These are phyloP conservation scores for Anadara kagoshimensis DNA, from an alignment of 1,140 invertebrate species.

Conservation along the genomic window DNA sequence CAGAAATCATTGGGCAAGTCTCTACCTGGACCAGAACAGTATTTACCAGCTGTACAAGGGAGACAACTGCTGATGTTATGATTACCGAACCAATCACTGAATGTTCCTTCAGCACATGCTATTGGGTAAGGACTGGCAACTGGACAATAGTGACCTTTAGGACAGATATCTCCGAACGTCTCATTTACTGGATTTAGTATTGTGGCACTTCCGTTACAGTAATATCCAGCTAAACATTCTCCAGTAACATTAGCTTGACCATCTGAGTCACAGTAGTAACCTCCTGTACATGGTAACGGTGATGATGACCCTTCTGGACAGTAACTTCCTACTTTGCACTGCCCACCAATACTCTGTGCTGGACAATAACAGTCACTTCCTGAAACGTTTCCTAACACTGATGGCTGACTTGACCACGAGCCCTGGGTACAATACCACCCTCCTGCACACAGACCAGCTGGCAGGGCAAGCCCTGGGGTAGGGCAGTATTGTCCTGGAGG, in stretches of 20 bases:
- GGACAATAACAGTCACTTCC: slow-evolving; percentile 59
- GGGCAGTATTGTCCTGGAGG: slow-evolving; percentile 66
- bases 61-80: slow-evolving; percentile 66
- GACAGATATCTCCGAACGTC: slow-evolving; percentile 67
- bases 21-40: slow-evolving; percentile 64
- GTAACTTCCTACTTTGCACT: slow-evolving; percentile 65
- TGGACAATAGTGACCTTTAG: slow-evolving; percentile 70
- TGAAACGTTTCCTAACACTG: slow-evolving; percentile 57
- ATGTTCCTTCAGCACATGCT: slow-evolving; percentile 61
- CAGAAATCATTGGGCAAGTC: slow-evolving; percentile 62
- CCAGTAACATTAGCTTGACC: slow-evolving; percentile 59
- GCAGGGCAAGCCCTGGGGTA: slow-evolving; percentile 51
- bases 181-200: slow-evolving; percentile 66
- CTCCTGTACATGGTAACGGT: slow-evolving; percentile 59
- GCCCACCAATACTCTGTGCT: slow-evolving; percentile 62
- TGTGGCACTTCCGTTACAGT: slow-evolving; percentile 62
- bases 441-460: slow-evolving; percentile 60
- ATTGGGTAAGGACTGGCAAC: slow-evolving; percentile 56
- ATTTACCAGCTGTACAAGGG: slow-evolving; percentile 68
- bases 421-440: slow-evolving; percentile 69
- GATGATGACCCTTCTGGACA: slow-evolving; percentile 63
- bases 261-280: slow-evolving; percentile 66
- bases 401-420: slow-evolving; percentile 61
- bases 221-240: slow-evolving; percentile 65
- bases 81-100: slow-evolving; percentile 58